Base-by-base conservation (phyloP, 1,140 invertebrate genomes). In the Sminthurides bifidus region DNA sequence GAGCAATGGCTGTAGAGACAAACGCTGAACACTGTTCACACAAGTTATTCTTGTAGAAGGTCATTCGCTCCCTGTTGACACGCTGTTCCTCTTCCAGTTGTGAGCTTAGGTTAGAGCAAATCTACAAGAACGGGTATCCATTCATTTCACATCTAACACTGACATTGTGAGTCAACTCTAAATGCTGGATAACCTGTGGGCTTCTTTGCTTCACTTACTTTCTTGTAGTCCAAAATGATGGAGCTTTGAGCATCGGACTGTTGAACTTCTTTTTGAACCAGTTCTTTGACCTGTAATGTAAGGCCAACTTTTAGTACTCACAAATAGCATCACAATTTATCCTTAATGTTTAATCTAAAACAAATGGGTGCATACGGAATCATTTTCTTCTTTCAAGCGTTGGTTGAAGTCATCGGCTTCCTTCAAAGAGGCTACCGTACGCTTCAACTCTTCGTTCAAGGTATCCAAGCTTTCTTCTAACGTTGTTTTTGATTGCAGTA, bases 151-250 rank as follows among this genome's bases (percentile, higher is more conserved):
- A 21, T 8, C 6, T 6, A 14, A 30, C 35, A 43, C 19, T 29
- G 30, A 52, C 26, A 37, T 24, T 3, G 26, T 24, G 6, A 55
- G 24, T 48, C 21, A 30, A 27, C 19, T 10, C 24, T 31, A 43
- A 27, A 15, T 10, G 35, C 27, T 31, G 43, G 30, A 50, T 27
- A 49, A 41, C 8, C 21, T n/a, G 10, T 10, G 6, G 8, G 29
- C 6, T 24, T 46, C 19, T 46, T 51, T 35, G 33, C 12, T 35
- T 3, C 3, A 52, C 43, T 63, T 66, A 81, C 81, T 73, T 81
- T 77, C 73, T 96, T 95, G 68, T 98, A 98, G 66, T 97, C 92
- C 43, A 80, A 74, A 63, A 92, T 88, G 35, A 93, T 89, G 27
- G 78, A 76, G 29, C 76, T 73, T 61, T 90, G 87, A 6, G 75